Evolutionary conservation across 2,888 invertebrate genomes (phyloP), one percentile per base, ranked within the genome.

Genomic region (Sarcophaga carnaria): DNA sequence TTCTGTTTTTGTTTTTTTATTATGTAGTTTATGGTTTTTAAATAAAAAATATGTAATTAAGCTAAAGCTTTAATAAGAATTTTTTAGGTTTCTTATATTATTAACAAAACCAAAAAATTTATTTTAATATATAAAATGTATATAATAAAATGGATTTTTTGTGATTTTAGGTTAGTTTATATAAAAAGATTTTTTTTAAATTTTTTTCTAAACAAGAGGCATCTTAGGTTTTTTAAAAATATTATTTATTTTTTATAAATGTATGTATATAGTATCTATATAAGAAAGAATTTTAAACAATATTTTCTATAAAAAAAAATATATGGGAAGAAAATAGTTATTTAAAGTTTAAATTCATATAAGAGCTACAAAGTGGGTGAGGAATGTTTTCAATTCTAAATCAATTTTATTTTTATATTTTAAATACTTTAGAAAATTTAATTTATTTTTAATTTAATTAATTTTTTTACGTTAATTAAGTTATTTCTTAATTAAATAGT

Each of bases 201-300:
- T 77, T 80, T 87, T 89, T 83, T 80, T 71, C 37, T 81, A 80
- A 84, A 79, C 63, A 76, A 80, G 84, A 87, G 87, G 87, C 87
- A 87, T 87, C 87, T 75, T 76, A 84, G 87, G 87, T 87, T 87
- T 84, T 71, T 64, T 69, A 72, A 5, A 5, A 37, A 12, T 62
- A 47, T 66, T n/a, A 62, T 49, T 49, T 27, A 75, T 14, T 17
- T 83, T 83, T 6, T 60, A n/a, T 37, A 5, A 11, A 66, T 22
- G 25, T 25, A 25, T 4, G 49, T 49, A 49, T 37, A 37, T 37
- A 37, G 10, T 37, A 2, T 37, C 2, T 37, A 75, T 54, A 79
- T 59, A 62, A 59, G 17, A 11, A n/a, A 47, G 45, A 54, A 0
- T 74, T 59, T 47, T 25, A 14, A 47, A 47, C 2, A n/a, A 45